Percentiles rank a stretch among this genome's conserved stretches.
Evolutionary conservation across 2,888 invertebrate genomes (phyloP).

Genomic region (Charanyca ferruginea): DNA sequence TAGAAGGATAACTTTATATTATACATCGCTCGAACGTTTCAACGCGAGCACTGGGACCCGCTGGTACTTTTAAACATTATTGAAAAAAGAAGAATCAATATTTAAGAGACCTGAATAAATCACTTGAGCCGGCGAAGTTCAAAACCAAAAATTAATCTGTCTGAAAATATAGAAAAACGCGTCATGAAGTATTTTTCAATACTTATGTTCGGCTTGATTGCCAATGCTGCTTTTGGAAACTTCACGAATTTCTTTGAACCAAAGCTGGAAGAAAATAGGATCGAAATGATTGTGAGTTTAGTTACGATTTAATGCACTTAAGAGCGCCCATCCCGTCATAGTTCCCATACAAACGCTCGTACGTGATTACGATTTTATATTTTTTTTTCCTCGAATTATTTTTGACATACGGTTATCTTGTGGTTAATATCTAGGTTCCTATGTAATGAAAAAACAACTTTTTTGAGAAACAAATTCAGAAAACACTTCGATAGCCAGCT

Average conservation of each 20-base stretch:
- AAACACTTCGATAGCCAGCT: too few relatives aligned
- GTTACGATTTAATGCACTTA: not conserved
- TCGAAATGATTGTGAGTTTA: slow-evolving; percentile 56
- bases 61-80: not conserved
- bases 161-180: not conserved
- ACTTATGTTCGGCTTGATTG: slow-evolving; percentile 28
- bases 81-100: not conserved
- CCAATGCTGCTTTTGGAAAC: slow-evolving; percentile 18
- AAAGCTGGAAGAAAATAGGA: slow-evolving; percentile 39
- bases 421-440: too few relatives aligned
- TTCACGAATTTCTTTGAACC: not conserved
- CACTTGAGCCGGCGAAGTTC: too few relatives aligned
- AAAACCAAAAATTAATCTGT: too few relatives aligned
- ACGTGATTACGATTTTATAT: too few relatives aligned
- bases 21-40: not conserved
- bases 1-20: not conserved
- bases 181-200: slow-evolving; percentile 37
- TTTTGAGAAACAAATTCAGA: too few relatives aligned
- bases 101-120: too few relatives aligned
- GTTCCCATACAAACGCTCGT: too few relatives aligned
- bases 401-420: too few relatives aligned
- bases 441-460: too few relatives aligned
- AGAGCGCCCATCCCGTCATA: too few relatives aligned
- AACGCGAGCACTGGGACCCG: not conserved
- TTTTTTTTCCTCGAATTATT: too few relatives aligned